Conservation (phyloP, 2,888 invertebrate species). For the Caenorhabditis imperialis region DNA sequence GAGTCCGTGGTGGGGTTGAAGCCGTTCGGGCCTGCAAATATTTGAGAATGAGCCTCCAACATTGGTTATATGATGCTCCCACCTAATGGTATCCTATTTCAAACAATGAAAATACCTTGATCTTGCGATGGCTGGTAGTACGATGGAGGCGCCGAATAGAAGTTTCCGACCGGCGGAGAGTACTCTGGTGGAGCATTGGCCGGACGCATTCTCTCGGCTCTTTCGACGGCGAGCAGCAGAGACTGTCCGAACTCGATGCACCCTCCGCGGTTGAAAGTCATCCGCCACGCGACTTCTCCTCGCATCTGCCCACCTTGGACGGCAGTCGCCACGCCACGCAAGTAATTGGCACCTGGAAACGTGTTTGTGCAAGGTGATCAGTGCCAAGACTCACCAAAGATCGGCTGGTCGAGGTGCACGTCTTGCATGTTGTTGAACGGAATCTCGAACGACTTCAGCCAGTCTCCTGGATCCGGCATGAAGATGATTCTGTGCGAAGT, state of each 20-base stretch:
- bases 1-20: constrained; percentile 62
- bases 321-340: constrained; percentile 88
- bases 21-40: constrained; percentile 43
- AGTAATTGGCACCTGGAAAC: constrained; percentile 88
- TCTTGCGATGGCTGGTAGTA: constrained; percentile 64
- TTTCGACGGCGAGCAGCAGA: constrained; percentile 88
- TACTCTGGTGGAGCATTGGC: constrained; percentile 76
- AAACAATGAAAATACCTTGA: constrained; percentile 37
- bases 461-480: constrained; percentile 59
- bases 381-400: constrained; percentile 84
- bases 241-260: constrained; percentile 98
- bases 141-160: constrained; percentile 70
- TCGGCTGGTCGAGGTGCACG: constrained; percentile 95
- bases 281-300: constrained; percentile 63
- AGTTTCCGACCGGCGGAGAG: constrained; percentile 76
- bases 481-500: constrained; percentile 87
- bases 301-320: constrained; percentile 86
- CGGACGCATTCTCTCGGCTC: constrained; percentile 76
- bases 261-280: constrained; percentile 84
- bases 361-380: too few relatives aligned
- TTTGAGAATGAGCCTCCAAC: neutral
- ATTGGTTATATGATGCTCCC: neutral
- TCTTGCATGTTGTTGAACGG: constrained; percentile 87
- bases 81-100: neutral
- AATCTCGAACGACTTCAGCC: constrained; percentile 88